Base-by-base conservation (phyloP, 37 sponge, comb jelly and placozoan species). In the Trichoplax adhaerens region DNA sequence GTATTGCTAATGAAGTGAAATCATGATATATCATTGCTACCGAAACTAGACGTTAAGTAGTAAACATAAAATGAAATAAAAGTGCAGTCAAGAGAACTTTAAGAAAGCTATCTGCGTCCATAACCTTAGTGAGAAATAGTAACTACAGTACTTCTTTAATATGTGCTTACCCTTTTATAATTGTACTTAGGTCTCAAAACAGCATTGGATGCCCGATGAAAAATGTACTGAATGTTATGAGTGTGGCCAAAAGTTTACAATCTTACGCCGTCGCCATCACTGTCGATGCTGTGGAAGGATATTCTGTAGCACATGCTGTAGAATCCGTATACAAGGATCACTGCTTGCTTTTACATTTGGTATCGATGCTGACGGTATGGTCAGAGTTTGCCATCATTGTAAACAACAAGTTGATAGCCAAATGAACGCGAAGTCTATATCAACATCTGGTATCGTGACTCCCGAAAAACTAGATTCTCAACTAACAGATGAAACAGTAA, bases 151-250 rank as follows among this genome's bases (percentile, higher is more conserved):
- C 8, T 8, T 6, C 68, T 50, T 6, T 1, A 55, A 29, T 4
- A 54, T 47, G n/a, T 3, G 4, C 1, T n/a, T 4, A 48, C 69
- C 54, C 47, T 68, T 47, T 4, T 55, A 4, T 68, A 2, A 2
- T 3, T 68, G 52, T 29, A 2, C 4, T 29, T 4, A 53, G 46
- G 81, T 85, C 73, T 56, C 84, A n/a, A 78, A 74, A 71, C 73
- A 77, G 57, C 87, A 95, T 76, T 95, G 97, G 97, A 95, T 95
- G 88, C 84, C 91, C 0, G 97, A 95, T 66, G 81, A 66, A 2
- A 71, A 85, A 2, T 88, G 87, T 68, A 90, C 83, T 77, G 87
- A 86, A 64, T 94, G 96, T 71, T 90, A 78, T 51, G 81, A 81
- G 52, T 94, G 96, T 73, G 76, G 80, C 1, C 69, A 59, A 1